phyloP scores from a whole-genome alignment of 2,888 invertebrate genomes.

The Elaeidobius kamerunicus region DNA sequence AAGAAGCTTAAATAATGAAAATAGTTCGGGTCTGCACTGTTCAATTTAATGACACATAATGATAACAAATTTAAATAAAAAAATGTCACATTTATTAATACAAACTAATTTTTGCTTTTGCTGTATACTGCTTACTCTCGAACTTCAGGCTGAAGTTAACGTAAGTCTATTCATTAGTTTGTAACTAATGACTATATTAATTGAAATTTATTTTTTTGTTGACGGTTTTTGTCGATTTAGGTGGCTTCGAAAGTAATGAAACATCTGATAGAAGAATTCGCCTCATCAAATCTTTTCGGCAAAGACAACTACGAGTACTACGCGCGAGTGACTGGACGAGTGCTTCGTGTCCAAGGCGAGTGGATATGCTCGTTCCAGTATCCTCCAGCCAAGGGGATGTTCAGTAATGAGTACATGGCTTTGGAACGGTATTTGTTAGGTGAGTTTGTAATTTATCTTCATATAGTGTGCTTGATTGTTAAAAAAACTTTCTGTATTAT shows the following conservation, averaged over 20 bases:
- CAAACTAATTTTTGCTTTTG: constrained; percentile 43
- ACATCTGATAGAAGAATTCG: constrained; percentile 96
- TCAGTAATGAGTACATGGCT: constrained; percentile 58
- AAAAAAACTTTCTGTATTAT: no score
- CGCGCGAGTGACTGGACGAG: constrained; percentile 89
- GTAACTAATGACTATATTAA: no score
- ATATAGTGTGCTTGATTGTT: no score
- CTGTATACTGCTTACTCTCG: constrained; percentile 51
- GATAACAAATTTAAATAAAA: no score
- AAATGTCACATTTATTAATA: no score
- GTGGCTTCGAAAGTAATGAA: constrained; percentile 95
- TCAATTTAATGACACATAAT: no score
- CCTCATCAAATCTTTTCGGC: constrained; percentile 92
- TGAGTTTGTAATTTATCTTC: constrained; percentile 40
- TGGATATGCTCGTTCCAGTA: constrained; percentile 94
- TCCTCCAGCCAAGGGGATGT: constrained; percentile 65
- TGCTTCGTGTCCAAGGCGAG: constrained; percentile 89
- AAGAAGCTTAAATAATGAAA: no score
- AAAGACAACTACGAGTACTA: constrained; percentile 94
- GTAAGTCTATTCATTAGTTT: constrained; percentile 56
- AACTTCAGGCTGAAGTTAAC: constrained; percentile 67
- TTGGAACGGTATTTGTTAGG: constrained; percentile 48
- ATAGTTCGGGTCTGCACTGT: no score
- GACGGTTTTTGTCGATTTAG: constrained; percentile 51
- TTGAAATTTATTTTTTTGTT: no score